Base-by-base conservation (phyloP, 2,113 vertebrate species). In the Reinhardtius hippoglossoides region DNA sequence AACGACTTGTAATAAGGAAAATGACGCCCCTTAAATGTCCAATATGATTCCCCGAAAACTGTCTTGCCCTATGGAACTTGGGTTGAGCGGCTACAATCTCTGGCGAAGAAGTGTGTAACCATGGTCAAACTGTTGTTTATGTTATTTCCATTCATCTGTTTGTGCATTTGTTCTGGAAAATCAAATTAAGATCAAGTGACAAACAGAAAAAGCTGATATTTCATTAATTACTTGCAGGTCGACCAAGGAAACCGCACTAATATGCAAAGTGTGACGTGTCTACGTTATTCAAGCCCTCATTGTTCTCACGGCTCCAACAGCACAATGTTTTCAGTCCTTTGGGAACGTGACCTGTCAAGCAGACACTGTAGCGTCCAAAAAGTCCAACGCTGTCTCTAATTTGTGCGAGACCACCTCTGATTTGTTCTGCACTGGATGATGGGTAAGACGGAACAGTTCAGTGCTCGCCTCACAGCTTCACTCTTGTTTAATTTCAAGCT, bases 361-460 rank as follows among this genome's bases (percentile, higher is more conserved):
- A 72, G 56, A 76, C 61, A 76, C 62, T 60, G 61, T 27, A 31
- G 72, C 13, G 27, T 76, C 56, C 63, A 63, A 67, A 76, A 78
- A 60, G 52, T 58, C 74, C 81, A 70, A 27, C 58, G 7, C 54
- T 78, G 71, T 73, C 67, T 81, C 59, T 75, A 67, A 78, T 85
- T 56, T 69, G 67, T 31, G 61, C 52, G 62, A 72, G 44, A 80
- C 59, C 71, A 0, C 62, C 35, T 78, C 71, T 75, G 80, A 83
- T 86, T 69, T 81, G 73, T 84, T 81, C 71, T 77, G 78, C 76
- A 65, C 70, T 24, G 71, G 59, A 82, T 67, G 78, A 81, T 21
- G 56, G 21, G 61, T 67, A 20, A 18, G 52, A 59, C 82, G 56
- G 24, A 52, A 56, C 65, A 31, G 48, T 76, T 78, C 71, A 54